phyloP scores from a whole-genome alignment of 2,888 invertebrate genomes.

The Andrena minutula region DNA sequence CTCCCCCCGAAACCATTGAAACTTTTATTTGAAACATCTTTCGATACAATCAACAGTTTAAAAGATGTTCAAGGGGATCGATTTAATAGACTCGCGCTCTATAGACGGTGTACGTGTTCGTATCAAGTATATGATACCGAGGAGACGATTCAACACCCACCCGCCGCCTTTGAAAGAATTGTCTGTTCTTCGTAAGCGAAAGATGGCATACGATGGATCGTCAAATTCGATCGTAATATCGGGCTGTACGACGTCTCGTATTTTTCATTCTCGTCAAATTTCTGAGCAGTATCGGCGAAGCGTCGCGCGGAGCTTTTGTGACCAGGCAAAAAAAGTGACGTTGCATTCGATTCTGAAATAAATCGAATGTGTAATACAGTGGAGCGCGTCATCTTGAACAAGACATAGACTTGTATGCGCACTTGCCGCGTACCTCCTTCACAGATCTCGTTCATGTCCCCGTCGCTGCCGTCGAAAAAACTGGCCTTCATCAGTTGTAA shows the following conservation, averaged over 20 bases:
- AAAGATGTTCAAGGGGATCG: too few species aligned
- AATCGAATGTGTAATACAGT: background rate
- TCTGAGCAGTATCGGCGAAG: slow-evolving; percentile 41
- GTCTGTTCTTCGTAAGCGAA: slow-evolving; percentile 32
- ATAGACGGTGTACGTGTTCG: too few species aligned
- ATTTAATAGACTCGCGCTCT: too few species aligned
- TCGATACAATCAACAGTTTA: too few species aligned
- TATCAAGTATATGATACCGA: too few species aligned
- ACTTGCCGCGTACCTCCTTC: slow-evolving; percentile 40
- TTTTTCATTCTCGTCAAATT: slow-evolving; percentile 21
- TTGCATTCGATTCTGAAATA: slow-evolving; percentile 36
- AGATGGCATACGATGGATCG: slow-evolving; percentile 31
- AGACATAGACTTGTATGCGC: background rate
- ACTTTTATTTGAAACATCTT: too few species aligned
- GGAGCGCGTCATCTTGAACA: background rate
- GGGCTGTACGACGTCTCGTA: slow-evolving; percentile 27
- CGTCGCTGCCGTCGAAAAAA: slow-evolving; percentile 87
- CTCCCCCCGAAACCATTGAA: too few species aligned
- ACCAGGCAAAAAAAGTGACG: slow-evolving; percentile 1
- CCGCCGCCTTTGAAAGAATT: slow-evolving; percentile 9
- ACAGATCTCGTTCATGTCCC: slow-evolving; percentile 63
- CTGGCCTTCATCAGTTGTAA: slow-evolving; percentile 95
- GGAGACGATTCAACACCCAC: background rate
- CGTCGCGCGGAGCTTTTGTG: slow-evolving; percentile 37
- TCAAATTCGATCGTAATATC: slow-evolving; percentile 51